phyloP scores from a whole-genome alignment of 2,113 vertebrate genomes.

The Proteles cristata region DNA sequence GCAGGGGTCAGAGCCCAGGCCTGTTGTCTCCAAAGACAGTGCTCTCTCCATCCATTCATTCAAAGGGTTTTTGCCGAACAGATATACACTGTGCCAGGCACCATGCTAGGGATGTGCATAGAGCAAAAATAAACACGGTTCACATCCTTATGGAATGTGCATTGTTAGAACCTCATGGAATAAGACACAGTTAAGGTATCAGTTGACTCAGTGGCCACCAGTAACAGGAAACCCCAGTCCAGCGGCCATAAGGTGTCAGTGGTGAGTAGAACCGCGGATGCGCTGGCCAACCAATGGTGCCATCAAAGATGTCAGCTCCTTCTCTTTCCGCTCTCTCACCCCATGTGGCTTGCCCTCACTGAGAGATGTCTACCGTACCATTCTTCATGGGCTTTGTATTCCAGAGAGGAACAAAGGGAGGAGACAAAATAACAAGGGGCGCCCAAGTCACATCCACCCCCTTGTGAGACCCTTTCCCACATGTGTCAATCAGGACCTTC shows the following conservation, averaged over 20 bases:
- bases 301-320: neutral
- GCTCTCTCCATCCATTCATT: neutral
- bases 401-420: neutral
- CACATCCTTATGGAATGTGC: neutral
- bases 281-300: neutral
- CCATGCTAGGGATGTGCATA: neutral
- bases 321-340: neutral
- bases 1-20: neutral
- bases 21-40: neutral
- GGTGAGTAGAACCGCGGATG: neutral
- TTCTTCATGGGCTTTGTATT: neutral
- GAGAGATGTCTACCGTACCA: accelerated
- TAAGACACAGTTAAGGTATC: neutral
- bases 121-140: neutral
- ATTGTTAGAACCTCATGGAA: neutral
- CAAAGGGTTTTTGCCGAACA: neutral
- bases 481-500: neutral
- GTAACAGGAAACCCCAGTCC: neutral
- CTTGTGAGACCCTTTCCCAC: neutral
- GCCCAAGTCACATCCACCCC: neutral
- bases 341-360: neutral
- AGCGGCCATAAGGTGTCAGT: accelerated
- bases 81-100: neutral
- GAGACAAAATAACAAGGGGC: neutral
- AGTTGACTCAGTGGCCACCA: neutral